Conservation (phyloP, 2,888 invertebrate genomes). For the Diloba caeruleocephala region DNA sequence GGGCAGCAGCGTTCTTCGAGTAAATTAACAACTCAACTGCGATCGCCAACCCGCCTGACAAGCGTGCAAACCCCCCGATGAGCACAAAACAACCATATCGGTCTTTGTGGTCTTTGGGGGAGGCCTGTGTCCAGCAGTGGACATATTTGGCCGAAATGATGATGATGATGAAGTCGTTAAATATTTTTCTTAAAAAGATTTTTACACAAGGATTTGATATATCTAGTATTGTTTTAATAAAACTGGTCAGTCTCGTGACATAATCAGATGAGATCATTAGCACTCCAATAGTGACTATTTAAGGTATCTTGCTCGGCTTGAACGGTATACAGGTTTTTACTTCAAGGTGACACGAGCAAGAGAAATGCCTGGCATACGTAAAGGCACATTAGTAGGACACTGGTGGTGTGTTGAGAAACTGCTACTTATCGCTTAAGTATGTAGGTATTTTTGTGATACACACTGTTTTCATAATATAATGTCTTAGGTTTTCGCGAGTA, state of each 20-base stretch:
- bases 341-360: conserved; percentile 50
- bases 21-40: too few species aligned
- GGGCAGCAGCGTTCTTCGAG: too few species aligned
- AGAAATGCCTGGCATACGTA: conserved; percentile 34
- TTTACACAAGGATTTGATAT: not conserved
- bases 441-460: conserved; percentile 22
- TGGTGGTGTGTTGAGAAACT: conserved; percentile 12
- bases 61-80: too few species aligned
- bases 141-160: too few species aligned
- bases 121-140: too few species aligned
- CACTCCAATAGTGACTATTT: conserved; percentile 32
- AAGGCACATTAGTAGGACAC: conserved; percentile 24
- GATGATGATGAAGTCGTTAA: too few species aligned
- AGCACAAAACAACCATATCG: too few species aligned
- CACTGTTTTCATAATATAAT: conserved; percentile 14
- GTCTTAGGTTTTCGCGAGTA: too few species aligned
- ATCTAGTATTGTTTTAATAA: conserved; percentile 18
- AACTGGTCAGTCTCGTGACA: conserved; percentile 37
- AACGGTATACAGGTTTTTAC: conserved; percentile 35
- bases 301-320: conserved; percentile 33
- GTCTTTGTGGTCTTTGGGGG: too few species aligned
- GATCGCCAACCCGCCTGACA: too few species aligned
- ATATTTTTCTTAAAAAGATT: too few species aligned
- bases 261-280: conserved; percentile 53
- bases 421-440: conserved; percentile 1